Evolutionary conservation across 2,888 invertebrate genomes (phyloP).

Genomic region (Aromia moschata): DNA sequence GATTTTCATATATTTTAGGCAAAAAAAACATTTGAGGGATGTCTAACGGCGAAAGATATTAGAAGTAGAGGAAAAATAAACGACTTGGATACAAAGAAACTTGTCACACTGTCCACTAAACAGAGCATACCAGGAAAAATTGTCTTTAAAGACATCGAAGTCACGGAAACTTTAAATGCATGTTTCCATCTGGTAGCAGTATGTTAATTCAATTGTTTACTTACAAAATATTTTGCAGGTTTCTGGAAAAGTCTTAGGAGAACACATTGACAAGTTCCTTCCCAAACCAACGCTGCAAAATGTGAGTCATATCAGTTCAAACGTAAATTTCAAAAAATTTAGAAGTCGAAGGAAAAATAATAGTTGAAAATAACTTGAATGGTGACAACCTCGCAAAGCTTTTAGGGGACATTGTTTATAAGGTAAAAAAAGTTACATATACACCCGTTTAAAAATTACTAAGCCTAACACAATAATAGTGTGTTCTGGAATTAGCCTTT

Average conservation of each 20-base stretch:
- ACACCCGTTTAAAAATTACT: too few relatives aligned
- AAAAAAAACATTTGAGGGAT: conserved; percentile 63
- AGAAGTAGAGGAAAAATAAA: conserved; percentile 62
- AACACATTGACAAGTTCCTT: conserved; percentile 59
- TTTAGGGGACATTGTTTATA: conserved; percentile 65
- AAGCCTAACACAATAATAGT: too few relatives aligned
- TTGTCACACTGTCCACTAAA: conserved; percentile 62
- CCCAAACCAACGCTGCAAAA: conserved; percentile 65
- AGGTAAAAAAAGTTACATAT: too few relatives aligned
- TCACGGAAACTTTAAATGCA: conserved; percentile 65
- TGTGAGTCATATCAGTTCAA: conserved; percentile 58
- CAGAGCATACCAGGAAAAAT: conserved; percentile 63
- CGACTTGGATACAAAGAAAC: conserved; percentile 61
- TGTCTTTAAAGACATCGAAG: conserved; percentile 66
- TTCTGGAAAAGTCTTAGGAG: conserved; percentile 64
- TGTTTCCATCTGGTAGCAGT: too few relatives aligned
- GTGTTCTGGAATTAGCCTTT: too few relatives aligned
- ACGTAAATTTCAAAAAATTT: conserved; percentile 64
- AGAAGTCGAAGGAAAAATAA: conserved; percentile 64
- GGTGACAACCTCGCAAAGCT: conserved; percentile 56
- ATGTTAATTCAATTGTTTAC: too few relatives aligned
- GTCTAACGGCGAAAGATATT: conserved; percentile 58
- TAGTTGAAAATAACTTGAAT: conserved; percentile 62
- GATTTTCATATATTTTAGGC: conserved; percentile 53
- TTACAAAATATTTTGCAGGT: conserved; percentile 59